Evolutionary conservation across 2,113 vertebrate genomes (phyloP).

Genomic region (Hipposideros armiger): DNA sequence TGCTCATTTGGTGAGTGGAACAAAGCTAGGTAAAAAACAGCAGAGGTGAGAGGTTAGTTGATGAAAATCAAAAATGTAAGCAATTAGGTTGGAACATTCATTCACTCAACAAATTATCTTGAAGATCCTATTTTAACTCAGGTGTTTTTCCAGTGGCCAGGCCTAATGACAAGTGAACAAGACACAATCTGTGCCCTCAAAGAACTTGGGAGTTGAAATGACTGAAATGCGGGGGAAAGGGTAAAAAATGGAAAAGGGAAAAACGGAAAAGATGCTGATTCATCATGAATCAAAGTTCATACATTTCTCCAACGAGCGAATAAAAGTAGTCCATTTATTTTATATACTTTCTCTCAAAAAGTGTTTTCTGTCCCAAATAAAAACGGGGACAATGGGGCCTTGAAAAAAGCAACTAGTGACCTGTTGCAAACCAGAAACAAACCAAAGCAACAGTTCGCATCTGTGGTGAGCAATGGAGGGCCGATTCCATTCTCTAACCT

Average conservation of each 20-base stretch:
- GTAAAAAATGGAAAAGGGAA: neutral
- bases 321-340: neutral
- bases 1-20: neutral
- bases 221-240: neutral
- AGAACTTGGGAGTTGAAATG: neutral
- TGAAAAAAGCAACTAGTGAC: neutral
- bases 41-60: neutral
- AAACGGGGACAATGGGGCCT: neutral
- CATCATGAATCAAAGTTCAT: neutral
- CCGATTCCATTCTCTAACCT: neutral
- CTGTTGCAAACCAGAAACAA: neutral
- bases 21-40: neutral
- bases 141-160: neutral
- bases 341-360: neutral
- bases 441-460: neutral
- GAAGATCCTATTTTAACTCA: neutral
- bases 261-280: neutral
- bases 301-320: neutral
- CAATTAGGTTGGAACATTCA: neutral
- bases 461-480: neutral
- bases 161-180: neutral
- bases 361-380: neutral
- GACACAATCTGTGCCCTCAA: neutral
- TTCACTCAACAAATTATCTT: neutral
- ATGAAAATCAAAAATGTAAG: neutral